These are phyloP conservation scores for Xiphophorus birchmanni DNA, from an alignment of 2,797 vertebrate genomes.

Conservation along the genomic window DNA sequence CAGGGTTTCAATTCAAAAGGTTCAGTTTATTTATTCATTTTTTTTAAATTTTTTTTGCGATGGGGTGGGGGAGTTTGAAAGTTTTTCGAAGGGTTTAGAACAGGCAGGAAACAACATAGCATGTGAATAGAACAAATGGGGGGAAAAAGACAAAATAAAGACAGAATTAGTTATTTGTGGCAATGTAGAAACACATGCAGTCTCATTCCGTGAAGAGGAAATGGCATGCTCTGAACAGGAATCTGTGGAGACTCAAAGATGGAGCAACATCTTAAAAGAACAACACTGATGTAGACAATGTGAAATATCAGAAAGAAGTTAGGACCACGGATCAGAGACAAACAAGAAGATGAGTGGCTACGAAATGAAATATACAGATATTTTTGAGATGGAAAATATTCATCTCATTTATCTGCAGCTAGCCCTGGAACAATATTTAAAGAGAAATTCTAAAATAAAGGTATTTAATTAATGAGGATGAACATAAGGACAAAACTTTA, in stretches of 20 bases:
- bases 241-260: conserved; percentile 78
- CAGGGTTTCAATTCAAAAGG: conserved; percentile 65
- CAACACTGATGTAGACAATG: conserved; percentile 29
- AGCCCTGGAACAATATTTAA: conserved; percentile 6
- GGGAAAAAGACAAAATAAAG: conserved; percentile 92
- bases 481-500: conserved; percentile 29
- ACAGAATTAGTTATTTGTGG: conserved; percentile 96
- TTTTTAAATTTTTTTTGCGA: neutral
- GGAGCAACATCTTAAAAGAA: conserved; percentile 51
- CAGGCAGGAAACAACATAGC: conserved; percentile 84
- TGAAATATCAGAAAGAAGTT: conserved; percentile 29
- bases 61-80: conserved; percentile 48
- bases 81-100: conserved; percentile 81
- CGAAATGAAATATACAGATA: neutral
- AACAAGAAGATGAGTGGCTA: conserved; percentile 27
- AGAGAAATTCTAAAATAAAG: neutral
- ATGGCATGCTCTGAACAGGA: conserved; percentile 88
- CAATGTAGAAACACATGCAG: conserved; percentile 90
- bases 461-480: neutral
- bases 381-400: too few relatives aligned
- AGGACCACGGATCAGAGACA: conserved; percentile 18
- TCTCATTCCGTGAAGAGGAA: conserved; percentile 85
- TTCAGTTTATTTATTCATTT: conserved; percentile 62
- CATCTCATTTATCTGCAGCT: neutral
- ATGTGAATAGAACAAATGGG: conserved; percentile 85